phyloP scores from a whole-genome alignment of 2,888 invertebrate species.

The Chrysolina haemoptera region DNA sequence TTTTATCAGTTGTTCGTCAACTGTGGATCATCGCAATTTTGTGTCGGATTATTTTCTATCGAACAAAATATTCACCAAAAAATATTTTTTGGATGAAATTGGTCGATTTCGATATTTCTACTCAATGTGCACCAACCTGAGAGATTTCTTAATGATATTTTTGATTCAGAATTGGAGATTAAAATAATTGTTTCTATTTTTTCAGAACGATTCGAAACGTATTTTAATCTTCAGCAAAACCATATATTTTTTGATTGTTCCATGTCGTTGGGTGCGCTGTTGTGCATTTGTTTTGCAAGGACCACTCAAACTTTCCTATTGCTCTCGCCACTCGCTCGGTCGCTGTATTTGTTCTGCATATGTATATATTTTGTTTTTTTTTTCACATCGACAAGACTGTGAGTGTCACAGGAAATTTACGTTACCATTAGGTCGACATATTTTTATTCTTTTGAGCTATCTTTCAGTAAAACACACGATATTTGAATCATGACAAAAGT shows the following conservation, averaged over 20 bases:
- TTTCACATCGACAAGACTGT: background rate
- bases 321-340: slow-evolving; percentile 70
- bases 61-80: too few species aligned
- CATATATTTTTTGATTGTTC: slow-evolving; percentile 56
- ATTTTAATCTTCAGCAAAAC: slow-evolving; percentile 44
- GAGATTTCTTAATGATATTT: slow-evolving; percentile 15
- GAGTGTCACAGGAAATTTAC: background rate
- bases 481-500: too few species aligned
- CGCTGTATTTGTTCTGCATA: slow-evolving; percentile 62
- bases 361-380: slow-evolving; percentile 28
- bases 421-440: background rate
- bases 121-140: slow-evolving; percentile 42
- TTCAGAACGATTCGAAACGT: slow-evolving; percentile 14
- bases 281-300: slow-evolving; percentile 78
- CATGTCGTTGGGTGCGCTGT: slow-evolving; percentile 70
- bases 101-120: background rate
- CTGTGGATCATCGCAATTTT: too few species aligned
- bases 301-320: slow-evolving; percentile 84
- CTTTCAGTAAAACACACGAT: background rate
- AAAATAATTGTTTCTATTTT: slow-evolving; percentile 29
- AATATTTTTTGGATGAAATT: background rate
- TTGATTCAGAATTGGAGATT: slow-evolving; percentile 35
- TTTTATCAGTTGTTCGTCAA: too few species aligned
- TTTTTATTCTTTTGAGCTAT: background rate
- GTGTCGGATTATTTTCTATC: too few species aligned